Evolutionary conservation across 2,888 invertebrate species (phyloP).

Genomic region (Gastrophysa polygoni): DNA sequence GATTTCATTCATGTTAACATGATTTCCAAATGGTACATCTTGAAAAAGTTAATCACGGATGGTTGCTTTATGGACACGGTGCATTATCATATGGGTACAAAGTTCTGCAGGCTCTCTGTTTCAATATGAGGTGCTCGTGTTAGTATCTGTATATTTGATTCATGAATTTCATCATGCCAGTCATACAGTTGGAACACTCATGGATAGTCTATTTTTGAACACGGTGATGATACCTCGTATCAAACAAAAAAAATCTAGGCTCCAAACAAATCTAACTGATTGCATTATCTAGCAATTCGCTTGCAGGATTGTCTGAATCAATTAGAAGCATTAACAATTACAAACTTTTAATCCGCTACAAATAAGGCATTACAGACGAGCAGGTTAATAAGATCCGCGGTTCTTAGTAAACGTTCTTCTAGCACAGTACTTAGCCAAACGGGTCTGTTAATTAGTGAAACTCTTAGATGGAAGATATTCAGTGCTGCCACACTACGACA

Average conservation of each 20-base stretch:
- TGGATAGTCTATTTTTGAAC: neutral
- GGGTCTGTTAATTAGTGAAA: slow-evolving; percentile 51
- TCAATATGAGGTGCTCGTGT: too few relatives aligned
- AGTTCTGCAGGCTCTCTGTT: too few relatives aligned
- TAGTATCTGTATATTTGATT: too few relatives aligned
- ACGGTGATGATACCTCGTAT: neutral
- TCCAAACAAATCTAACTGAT: slow-evolving; percentile 26
- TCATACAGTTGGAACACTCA: neutral
- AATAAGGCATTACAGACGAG: slow-evolving; percentile 48
- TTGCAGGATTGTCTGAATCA: slow-evolving; percentile 42
- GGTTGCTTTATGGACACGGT: too few relatives aligned
- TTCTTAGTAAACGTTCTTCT: slow-evolving; percentile 49
- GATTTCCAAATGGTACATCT: too few relatives aligned
- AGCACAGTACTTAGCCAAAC: slow-evolving; percentile 45
- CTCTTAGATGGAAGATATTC: slow-evolving; percentile 43
- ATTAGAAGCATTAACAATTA: slow-evolving; percentile 50
- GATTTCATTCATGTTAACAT: too few relatives aligned
- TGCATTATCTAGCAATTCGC: slow-evolving; percentile 34
- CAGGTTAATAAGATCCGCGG: slow-evolving; percentile 44
- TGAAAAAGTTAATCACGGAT: too few relatives aligned
- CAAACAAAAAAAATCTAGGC: slow-evolving; percentile 8
- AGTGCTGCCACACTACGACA: slow-evolving; percentile 37
- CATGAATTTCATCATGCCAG: neutral
- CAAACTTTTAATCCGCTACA: slow-evolving; percentile 51
- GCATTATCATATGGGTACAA: too few relatives aligned